Base-by-base conservation (phyloP, 2,888 invertebrate genomes). In the Xanthorhoe designata region DNA sequence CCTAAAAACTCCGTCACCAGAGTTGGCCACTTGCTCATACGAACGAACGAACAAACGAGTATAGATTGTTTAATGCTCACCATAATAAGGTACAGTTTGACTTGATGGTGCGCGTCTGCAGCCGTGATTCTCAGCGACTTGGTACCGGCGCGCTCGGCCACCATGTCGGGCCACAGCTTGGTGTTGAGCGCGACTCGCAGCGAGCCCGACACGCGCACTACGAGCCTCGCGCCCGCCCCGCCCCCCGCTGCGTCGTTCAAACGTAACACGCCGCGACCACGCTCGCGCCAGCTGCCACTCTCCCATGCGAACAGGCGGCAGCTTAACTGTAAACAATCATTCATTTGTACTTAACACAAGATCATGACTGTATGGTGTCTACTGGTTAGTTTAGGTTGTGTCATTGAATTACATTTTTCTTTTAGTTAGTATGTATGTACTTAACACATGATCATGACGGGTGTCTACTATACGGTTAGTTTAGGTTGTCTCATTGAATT, bases 111-210 rank as follows among this genome's bases (percentile, higher is more conserved):
- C 42, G 96, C 96, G 79, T 98, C 98, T 81, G 97, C 95, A 3
- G 98, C 98, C 2, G 98, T 98, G 76, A 99, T 94, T 71, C 98
- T 94, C 32, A 99, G 94, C 71, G 97, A 98, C 92, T 98, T 98
- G 73, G 96, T 95, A 79, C 97, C 98, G 2, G 98, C 97, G 72
- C 96, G 95, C 84, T 98, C 97, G 24, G 97, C 96, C 10, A 97
- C 96, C 98, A 98, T 98, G 70, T 97, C 98, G 6, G 97, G 95
- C 98, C 98, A 98, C 71, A 97, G 95, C 94, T 98, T 98, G 49
- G 98, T 98, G 88, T 99, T 99, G 66, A 99, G 94, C 80, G 98
- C 95, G 60, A 99, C 96, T 62, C 98, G 95, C 74, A 98, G 95
- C 77, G 97, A 98, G 57, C 99, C 99, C 17, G 97, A 95, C 32